These are phyloP conservation scores for Frankliniella fusca DNA, from an alignment of 2,888 invertebrate species.

Conservation along the genomic window DNA sequence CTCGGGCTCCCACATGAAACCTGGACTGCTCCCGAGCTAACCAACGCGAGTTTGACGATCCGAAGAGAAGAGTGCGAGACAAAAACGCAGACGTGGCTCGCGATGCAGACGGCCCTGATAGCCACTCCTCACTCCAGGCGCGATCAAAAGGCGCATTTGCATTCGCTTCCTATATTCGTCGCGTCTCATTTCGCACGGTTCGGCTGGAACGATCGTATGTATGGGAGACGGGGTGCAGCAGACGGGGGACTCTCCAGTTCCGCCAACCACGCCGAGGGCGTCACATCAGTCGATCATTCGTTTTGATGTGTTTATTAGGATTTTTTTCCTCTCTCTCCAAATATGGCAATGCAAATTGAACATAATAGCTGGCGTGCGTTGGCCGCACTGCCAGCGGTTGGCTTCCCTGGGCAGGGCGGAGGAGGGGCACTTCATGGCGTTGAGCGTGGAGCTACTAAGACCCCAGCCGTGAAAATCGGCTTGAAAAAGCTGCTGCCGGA, in stretches of 20 bases:
- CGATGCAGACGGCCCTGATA: too few relatives aligned
- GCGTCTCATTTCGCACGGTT: too few relatives aligned
- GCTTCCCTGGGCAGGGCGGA: not conserved
- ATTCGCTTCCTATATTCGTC: too few relatives aligned
- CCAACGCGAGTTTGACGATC: too few relatives aligned
- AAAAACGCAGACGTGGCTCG: too few relatives aligned
- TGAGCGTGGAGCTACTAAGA: not conserved
- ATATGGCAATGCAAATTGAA: not conserved
- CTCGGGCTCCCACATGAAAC: too few relatives aligned
- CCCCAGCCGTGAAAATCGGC: constrained; percentile 21
- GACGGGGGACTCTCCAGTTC: not conserved
- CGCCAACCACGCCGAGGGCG: not conserved
- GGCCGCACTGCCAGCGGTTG: not conserved
- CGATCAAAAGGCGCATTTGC: too few relatives aligned
- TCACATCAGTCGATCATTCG: not conserved
- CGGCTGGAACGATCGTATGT: too few relatives aligned
- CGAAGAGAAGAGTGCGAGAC: too few relatives aligned
- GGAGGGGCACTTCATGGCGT: not conserved
- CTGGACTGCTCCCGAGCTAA: too few relatives aligned
- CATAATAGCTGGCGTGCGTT: not conserved
- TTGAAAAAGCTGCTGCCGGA: not conserved
- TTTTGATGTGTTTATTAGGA: not conserved
- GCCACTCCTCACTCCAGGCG: too few relatives aligned
- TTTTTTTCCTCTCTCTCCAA: not conserved
- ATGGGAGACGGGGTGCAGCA: too few relatives aligned